Evolutionary conservation across 2,888 invertebrate species (phyloP).

Genomic region (Lymantria dispar): DNA sequence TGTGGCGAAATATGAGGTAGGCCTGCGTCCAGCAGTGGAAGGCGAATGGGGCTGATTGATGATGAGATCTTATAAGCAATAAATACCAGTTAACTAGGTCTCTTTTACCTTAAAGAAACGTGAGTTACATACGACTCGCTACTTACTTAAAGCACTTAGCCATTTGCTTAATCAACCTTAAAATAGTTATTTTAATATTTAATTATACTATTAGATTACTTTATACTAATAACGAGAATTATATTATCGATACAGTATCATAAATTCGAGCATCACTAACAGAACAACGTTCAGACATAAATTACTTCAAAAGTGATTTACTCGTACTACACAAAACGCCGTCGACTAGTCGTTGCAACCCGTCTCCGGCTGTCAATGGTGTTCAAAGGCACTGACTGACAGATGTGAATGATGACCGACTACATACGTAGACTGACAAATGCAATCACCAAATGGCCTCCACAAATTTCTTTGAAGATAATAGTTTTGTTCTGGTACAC

Average conservation of each 20-base stretch:
- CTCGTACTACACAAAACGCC: constrained; percentile 69
- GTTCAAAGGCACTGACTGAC: constrained; percentile 65
- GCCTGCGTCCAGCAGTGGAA: too few relatives aligned
- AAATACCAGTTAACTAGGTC: too few relatives aligned
- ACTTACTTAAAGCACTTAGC: too few relatives aligned
- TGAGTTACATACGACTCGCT: too few relatives aligned
- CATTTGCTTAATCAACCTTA: too few relatives aligned
- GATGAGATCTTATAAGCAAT: too few relatives aligned
- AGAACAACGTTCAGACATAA: constrained; percentile 54
- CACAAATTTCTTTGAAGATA: constrained; percentile 60
- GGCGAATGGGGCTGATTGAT: too few relatives aligned
- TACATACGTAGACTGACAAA: constrained; percentile 63
- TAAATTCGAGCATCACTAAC: constrained; percentile 51
- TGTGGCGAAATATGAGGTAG: too few relatives aligned
- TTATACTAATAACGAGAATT: background rate
- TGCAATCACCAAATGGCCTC: constrained; percentile 51
- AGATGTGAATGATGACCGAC: constrained; percentile 61
- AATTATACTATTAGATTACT: too few relatives aligned
- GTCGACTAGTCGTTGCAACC: constrained; percentile 64
- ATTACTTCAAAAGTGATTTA: constrained; percentile 80
- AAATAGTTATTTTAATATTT: too few relatives aligned
- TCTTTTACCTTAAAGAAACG: too few relatives aligned
- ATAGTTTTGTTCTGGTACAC: constrained; percentile 51
- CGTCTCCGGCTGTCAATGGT: constrained; percentile 55
- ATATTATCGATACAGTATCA: constrained; percentile 29